phyloP scores from a whole-genome alignment of 2,888 invertebrate species.

The Agrotis ipsilon region DNA sequence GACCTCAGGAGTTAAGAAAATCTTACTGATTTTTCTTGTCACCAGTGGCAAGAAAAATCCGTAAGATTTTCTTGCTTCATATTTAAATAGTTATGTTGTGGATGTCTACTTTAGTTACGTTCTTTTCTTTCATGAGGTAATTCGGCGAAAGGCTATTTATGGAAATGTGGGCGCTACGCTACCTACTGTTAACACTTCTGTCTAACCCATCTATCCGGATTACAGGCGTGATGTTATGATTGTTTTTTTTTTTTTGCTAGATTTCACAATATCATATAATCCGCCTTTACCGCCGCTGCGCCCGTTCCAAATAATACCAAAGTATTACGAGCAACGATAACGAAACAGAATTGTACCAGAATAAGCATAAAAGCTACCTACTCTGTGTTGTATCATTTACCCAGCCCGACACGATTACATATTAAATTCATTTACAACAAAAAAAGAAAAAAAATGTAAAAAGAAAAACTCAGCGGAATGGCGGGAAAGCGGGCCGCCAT shows the following conservation, averaged over 20 bases:
- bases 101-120: too few species aligned
- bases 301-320: conserved; percentile 18
- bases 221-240: not conserved
- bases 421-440: conserved; percentile 65
- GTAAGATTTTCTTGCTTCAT: too few species aligned
- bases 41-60: too few species aligned
- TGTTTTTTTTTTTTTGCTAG: conserved; percentile 11
- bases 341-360: conserved; percentile 13
- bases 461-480: conserved; percentile 52
- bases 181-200: not conserved
- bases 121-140: too few species aligned
- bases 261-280: not conserved
- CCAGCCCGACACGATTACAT: conserved; percentile 57
- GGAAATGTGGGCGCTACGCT: not conserved
- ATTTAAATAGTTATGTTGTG: too few species aligned
- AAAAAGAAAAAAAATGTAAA: conserved; percentile 59
- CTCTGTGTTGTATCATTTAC: conserved; percentile 38
- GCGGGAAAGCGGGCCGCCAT: conserved; percentile 61
- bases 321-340: conserved; percentile 27
- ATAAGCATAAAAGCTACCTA: conserved; percentile 33
- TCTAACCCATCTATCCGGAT: not conserved
- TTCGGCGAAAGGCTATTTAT: too few species aligned
- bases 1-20: too few species aligned
- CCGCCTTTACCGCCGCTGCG: too few species aligned
- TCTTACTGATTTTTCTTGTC: too few species aligned